Base-by-base conservation (phyloP, 1,140 invertebrate species). In the Eulimnadia texana region DNA sequence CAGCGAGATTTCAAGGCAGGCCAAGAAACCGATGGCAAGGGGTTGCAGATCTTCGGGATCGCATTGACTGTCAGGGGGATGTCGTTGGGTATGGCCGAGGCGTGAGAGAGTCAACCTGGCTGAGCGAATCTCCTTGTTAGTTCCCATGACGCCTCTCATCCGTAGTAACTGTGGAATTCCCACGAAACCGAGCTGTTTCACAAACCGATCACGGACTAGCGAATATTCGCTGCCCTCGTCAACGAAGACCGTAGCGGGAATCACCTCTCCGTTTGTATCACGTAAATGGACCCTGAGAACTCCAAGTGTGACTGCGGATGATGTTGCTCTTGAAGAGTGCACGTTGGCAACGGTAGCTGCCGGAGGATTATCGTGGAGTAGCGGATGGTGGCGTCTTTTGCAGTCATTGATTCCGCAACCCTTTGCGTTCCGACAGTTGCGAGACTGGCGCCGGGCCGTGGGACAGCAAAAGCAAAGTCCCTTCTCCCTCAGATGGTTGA, bases 161-260 rank as follows among this genome's bases (percentile, higher is more conserved):
- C 33, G 1, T 19, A 56, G 2, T 33, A 28, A 6, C 3, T 13
- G 1, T 24, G 13, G 49, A 23, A n/a, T 22, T 3, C 47, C 59
- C 24, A 51, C 13, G 24, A 52, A 24, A 23, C 58, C 58, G 16
- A 60, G 33, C 11, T 42, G n/a, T 19, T 42, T 27, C 13, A 22
- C 10, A 42, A 60, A 60, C 2, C 47, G 28, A 47, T 60, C 33
- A 24, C 58, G 11, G 6, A 60, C 50, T 20, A 60, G n/a, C 13
- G 58, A 22, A 1, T 22, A 47, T 23, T 60, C 47, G 50, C 58
- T 60, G 20, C 58, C 58, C 42, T 60, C 58, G 27, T 60, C 58
- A 10, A 16, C 33, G 33, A 49, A 60, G 9, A 60, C 16, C 11
- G 27, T 60, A 1, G 58, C 58, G n/a, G n/a, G 11, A 47, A 47